These are phyloP conservation scores for Zaprionus camerounensis DNA, from an alignment of 1,140 invertebrate species.

Conservation along the genomic window DNA sequence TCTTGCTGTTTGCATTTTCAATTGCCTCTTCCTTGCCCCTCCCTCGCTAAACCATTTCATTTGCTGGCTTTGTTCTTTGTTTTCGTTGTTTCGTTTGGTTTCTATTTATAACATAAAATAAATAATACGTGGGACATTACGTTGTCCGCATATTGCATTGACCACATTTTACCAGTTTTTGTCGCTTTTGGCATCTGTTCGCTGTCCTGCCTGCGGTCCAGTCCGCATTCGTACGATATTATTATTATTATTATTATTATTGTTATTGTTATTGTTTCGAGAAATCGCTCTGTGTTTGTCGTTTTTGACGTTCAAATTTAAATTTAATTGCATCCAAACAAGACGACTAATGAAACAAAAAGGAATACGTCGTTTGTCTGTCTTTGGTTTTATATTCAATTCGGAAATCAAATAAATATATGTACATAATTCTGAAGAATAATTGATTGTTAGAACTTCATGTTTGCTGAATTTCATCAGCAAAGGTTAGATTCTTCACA, in stretches of 20 bases:
- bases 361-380: neutral
- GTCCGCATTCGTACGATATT: neutral
- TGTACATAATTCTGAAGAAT: neutral
- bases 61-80: neutral
- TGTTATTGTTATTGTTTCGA: constrained; percentile 29
- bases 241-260: constrained; percentile 31
- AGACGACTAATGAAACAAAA: neutral
- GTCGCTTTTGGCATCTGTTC: constrained; percentile 38
- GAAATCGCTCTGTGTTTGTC: constrained; percentile 31
- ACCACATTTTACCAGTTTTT: constrained; percentile 52
- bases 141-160: constrained; percentile 46
- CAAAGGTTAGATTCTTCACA: neutral
- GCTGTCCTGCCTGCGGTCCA: constrained; percentile 3
- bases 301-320: constrained; percentile 25
- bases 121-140: constrained; percentile 50
- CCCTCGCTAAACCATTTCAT: constrained; percentile 20
- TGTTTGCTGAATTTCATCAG: neutral
- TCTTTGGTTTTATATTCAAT: constrained; percentile 1
- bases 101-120: constrained; percentile 52
- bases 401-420: neutral
- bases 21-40: neutral
- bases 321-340: constrained; percentile 29
- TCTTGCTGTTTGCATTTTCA: neutral
- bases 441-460: neutral
- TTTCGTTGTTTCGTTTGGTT: constrained; percentile 22